Conservation (phyloP, 2,888 invertebrate genomes). For the Polydesmus complanatus region DNA sequence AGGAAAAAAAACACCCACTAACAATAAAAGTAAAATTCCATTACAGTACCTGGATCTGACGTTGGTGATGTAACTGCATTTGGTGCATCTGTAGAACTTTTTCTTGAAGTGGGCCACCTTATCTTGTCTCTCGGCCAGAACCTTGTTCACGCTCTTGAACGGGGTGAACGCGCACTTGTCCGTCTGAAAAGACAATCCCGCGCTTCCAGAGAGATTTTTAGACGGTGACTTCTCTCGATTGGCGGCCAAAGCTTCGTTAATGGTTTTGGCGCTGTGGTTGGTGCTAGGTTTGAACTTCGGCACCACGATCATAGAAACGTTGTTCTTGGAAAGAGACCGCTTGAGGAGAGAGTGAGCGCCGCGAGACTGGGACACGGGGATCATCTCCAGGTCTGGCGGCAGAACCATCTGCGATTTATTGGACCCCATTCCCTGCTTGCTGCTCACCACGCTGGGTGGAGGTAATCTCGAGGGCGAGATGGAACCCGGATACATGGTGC, state of each 20-base stretch:
- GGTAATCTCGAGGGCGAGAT: not conserved
- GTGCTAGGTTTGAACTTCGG: not conserved
- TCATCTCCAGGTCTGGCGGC: conserved; percentile 11
- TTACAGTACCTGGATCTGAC: conserved; percentile 63
- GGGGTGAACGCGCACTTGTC: conserved; percentile 53
- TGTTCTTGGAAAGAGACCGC: not conserved
- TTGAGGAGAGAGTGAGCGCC: not conserved
- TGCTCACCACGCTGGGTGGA: not conserved
- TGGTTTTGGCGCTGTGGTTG: not conserved
- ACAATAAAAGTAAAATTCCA: no score
- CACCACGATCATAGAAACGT: not conserved
- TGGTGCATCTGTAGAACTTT: conserved; percentile 68
- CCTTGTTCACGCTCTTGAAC: conserved; percentile 49
- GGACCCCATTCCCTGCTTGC: not conserved
- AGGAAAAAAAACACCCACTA: no score
- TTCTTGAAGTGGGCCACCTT: conserved; percentile 61
- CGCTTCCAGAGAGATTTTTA: not conserved
- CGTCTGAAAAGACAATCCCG: not conserved
- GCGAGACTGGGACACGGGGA: not conserved
- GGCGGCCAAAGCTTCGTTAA: not conserved
- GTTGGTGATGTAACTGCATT: conserved; percentile 83
- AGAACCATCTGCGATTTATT: not conserved
- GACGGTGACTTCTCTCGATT: not conserved
- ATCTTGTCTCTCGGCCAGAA: conserved; percentile 53
- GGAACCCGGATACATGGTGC: not conserved